phyloP scores from a whole-genome alignment of 2,113 vertebrate species.

The Archilochus colubris region DNA sequence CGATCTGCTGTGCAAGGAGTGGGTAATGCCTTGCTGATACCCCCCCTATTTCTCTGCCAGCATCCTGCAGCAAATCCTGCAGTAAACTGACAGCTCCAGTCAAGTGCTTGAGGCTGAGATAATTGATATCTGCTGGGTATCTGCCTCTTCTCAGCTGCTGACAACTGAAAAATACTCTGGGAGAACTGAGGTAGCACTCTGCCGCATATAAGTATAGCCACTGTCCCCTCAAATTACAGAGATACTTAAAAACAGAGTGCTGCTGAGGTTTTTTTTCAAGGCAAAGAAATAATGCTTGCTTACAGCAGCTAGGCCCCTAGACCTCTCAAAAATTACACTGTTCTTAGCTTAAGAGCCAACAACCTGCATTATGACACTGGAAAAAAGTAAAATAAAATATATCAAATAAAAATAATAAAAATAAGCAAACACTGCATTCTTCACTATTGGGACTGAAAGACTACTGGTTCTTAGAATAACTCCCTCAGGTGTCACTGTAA shows the following conservation, averaged over 20 bases:
- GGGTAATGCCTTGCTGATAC: background rate
- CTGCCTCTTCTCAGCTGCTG: background rate
- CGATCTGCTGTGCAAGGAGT: background rate
- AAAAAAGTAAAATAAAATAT: background rate
- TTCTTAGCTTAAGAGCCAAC: background rate
- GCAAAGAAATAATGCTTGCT: background rate
- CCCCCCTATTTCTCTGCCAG: background rate
- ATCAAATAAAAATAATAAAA: background rate
- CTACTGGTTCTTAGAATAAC: background rate
- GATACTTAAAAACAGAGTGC: background rate
- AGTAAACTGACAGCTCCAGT: background rate
- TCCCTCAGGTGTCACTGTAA: background rate
- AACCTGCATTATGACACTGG: background rate
- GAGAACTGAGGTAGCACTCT: background rate
- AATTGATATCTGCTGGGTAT: background rate
- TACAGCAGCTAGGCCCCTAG: background rate
- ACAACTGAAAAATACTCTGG: background rate
- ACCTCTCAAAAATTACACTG: background rate
- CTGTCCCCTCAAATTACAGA: background rate
- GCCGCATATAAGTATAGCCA: background rate
- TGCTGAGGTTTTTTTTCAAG: background rate
- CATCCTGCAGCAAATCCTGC: constrained; percentile 10
- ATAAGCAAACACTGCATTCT: background rate
- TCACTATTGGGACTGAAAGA: background rate
- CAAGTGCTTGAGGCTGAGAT: background rate